Conservation (phyloP, 2,113 vertebrate species). For the Carlito syrichta region DNA sequence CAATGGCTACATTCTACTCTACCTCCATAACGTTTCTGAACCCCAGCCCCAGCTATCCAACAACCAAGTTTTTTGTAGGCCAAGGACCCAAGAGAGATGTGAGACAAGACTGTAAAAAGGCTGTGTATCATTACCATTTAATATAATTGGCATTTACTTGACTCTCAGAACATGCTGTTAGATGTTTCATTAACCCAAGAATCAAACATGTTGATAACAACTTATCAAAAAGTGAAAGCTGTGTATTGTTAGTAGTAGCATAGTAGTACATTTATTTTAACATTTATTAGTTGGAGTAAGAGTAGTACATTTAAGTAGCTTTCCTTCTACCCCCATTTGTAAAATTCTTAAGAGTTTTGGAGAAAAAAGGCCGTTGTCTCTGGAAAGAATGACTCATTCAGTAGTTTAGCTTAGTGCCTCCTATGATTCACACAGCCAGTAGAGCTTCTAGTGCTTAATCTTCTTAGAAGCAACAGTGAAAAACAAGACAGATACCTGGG, state of each 20-base stretch:
- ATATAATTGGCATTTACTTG: neutral
- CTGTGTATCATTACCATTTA: neutral
- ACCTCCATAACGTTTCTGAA: neutral
- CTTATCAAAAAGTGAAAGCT: neutral
- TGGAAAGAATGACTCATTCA: conserved; percentile 46
- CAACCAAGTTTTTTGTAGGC: neutral
- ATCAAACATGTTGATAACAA: neutral
- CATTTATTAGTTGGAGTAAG: neutral
- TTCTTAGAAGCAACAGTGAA: neutral
- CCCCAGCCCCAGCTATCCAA: neutral
- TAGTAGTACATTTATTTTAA: neutral
- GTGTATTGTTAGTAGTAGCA: neutral
- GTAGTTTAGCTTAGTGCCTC: neutral
- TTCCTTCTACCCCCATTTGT: neutral
- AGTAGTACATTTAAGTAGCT: neutral
- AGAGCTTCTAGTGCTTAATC: neutral
- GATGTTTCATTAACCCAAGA: neutral
- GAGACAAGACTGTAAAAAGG: neutral
- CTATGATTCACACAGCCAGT: neutral
- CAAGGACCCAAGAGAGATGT: neutral
- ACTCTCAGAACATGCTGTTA: neutral
- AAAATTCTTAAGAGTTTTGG: neutral
- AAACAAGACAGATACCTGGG: neutral
- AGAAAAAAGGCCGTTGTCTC: conserved; percentile 24
- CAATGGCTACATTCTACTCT: no score